Conservation (phyloP, 2,113 vertebrate species). For the Pristiophorus japonicus region DNA sequence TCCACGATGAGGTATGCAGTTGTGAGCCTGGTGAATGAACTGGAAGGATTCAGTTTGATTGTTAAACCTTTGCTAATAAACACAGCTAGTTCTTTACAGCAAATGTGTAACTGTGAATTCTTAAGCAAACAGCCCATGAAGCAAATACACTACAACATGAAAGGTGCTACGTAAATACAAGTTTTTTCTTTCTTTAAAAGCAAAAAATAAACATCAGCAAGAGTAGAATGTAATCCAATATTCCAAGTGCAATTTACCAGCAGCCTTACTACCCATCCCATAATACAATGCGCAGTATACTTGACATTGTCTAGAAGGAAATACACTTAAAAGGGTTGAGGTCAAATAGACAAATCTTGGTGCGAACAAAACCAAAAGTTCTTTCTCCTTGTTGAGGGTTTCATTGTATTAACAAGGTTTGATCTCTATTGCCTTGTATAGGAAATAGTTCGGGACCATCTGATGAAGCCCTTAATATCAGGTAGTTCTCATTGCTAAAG, state of each 20-base stretch:
- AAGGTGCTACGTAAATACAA: neutral
- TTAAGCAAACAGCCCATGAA: too few species aligned
- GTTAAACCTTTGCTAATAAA: too few species aligned
- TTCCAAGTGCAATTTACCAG: neutral
- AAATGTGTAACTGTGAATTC: too few species aligned
- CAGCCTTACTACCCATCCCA: neutral
- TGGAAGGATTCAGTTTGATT: too few species aligned
- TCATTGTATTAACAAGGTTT: neutral
- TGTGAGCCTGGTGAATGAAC: too few species aligned
- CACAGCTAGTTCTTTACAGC: too few species aligned
- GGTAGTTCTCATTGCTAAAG: slow-evolving; percentile 19
- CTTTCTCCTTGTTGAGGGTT: neutral
- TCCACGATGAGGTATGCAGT: too few species aligned
- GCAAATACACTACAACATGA: too few species aligned
- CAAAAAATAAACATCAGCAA: neutral
- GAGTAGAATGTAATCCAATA: neutral
- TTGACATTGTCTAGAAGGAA: neutral
- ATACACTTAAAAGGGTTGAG: neutral
- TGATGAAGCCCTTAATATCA: slow-evolving; percentile 26
- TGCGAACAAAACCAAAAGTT: neutral
- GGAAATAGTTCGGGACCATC: slow-evolving; percentile 6
- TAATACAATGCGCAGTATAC: neutral
- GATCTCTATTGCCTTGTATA: slow-evolving; percentile 2
- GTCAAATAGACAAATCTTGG: neutral
- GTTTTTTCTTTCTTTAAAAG: neutral